These are phyloP conservation scores for Junco hyemalis DNA, from an alignment of 2,113 vertebrate genomes.

Conservation along the genomic window DNA sequence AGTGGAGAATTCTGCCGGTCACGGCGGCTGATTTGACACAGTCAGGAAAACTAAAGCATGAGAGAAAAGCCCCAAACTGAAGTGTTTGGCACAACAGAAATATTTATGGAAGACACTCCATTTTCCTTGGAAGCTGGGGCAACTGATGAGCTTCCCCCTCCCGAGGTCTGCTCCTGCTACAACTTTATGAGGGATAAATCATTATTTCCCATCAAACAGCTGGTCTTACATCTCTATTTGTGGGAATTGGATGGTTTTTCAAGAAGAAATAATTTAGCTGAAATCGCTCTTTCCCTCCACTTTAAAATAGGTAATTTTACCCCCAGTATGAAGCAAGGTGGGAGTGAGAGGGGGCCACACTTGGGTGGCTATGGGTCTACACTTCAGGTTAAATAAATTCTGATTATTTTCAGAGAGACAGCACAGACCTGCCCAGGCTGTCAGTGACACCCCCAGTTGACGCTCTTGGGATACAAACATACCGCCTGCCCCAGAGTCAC, in stretches of 20 bases:
- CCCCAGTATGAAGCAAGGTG: background rate
- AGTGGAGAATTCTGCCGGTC: background rate
- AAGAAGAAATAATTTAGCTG: background rate
- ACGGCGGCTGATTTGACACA: background rate
- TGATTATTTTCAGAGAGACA: background rate
- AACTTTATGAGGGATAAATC: background rate
- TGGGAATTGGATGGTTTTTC: background rate
- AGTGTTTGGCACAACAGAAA: background rate
- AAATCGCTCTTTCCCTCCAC: background rate
- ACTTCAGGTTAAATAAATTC: background rate
- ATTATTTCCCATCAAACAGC: background rate
- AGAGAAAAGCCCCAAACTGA: background rate
- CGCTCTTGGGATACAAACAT: background rate
- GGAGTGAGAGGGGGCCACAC: background rate
- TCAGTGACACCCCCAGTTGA: rapidly evolving
- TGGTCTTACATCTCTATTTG: rapidly evolving
- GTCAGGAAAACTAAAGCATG: background rate
- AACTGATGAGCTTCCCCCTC: background rate
- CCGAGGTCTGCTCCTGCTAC: background rate
- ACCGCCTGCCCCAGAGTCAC: background rate
- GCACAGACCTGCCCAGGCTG: background rate
- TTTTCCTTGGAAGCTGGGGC: background rate
- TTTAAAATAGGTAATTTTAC: background rate
- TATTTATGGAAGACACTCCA: background rate
- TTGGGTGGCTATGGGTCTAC: background rate